These are phyloP conservation scores for Drosophila subpulchrella DNA, from an alignment of 1,140 invertebrate genomes.

Conservation along the genomic window DNA sequence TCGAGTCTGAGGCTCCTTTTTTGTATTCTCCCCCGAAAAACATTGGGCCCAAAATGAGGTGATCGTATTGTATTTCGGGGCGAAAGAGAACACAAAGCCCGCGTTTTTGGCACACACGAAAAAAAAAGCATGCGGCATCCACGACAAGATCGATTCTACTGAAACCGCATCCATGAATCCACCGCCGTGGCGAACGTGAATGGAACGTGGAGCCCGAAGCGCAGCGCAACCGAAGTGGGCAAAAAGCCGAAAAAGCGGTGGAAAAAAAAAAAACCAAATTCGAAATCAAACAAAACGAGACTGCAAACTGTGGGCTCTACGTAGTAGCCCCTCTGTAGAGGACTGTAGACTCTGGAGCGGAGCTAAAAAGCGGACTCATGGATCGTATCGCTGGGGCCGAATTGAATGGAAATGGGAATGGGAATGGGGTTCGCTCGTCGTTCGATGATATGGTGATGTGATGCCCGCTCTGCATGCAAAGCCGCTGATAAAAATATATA, in stretches of 20 bases:
- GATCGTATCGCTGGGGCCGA: conserved; percentile 18
- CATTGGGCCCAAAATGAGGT: neutral
- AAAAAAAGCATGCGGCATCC: conserved; percentile 65
- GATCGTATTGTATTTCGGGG: conserved; percentile 1
- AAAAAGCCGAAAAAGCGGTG: conserved; percentile 18
- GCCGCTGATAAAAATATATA: conserved; percentile 31
- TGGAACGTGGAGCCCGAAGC: conserved; percentile 30
- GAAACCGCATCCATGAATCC: conserved; percentile 55
- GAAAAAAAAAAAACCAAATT: conserved; percentile 20
- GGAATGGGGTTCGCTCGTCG: conserved; percentile 5
- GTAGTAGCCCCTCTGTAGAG: neutral
- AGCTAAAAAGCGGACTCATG: conserved; percentile 40
- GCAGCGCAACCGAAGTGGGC: conserved; percentile 24
- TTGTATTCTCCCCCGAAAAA: too few species aligned
- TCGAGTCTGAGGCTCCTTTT: neutral
- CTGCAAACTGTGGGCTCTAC: conserved; percentile 6
- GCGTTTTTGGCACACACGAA: conserved; percentile 33
- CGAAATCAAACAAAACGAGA: conserved; percentile 41
- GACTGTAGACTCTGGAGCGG: conserved; percentile 5
- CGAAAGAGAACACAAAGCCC: neutral
- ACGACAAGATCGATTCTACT: conserved; percentile 84
- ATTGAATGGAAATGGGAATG: neutral
- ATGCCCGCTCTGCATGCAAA: conserved; percentile 36
- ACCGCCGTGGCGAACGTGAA: conserved; percentile 20
- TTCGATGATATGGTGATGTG: conserved; percentile 29